Evolutionary conservation across 2,797 vertebrate species (phyloP), one percentile per base, ranked within the genome.

Genomic region (Platalea minor): DNA sequence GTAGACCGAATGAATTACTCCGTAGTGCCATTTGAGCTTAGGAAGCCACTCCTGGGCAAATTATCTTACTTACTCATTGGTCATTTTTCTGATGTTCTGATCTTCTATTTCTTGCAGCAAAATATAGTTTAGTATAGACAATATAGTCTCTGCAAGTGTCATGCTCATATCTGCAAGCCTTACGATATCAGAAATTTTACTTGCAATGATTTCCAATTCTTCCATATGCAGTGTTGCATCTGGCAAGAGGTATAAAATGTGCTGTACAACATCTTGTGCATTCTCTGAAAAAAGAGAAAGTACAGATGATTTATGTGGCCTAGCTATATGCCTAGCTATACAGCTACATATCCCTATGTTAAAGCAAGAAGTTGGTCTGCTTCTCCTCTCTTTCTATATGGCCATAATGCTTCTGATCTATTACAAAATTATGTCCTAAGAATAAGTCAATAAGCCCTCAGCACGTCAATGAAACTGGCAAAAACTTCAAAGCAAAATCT

Each of bases 161-260:
- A 95, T 9, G 11, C 97, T 97, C 73, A 98, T 79, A 28, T 92
- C 89, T 70, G 98, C 93, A 56, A 98, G 77, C 2, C 94, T 51
- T 35, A 98, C 95, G 17, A 99, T 98, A 25, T 98, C 97, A 7
- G 69, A 87, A 76, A 99, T 93, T 98, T 99, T 99, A 28, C 93
- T 96, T 89, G 99, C 72, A 92, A 99, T 97, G 17, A 98, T 98
- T 59, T 97, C 70, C 88, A 98, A 95, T 65, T 99, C 98, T 46
- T 97, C 85, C 31, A 88, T 51, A 5, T 90, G 92, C 59, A 99
- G 97, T 37, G 67, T 25, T 23, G 94, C 57, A 2, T 98, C 72
- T 64, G 92, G 95, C 24, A 99, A 96, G 29, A 99, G 97, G 85
- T 98, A 91, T 89, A 98, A 97, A 94, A 99, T 98, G 46, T 98